Base-by-base conservation (phyloP, 2,797 vertebrate species). In the Pteronotus mesoamericanus region DNA sequence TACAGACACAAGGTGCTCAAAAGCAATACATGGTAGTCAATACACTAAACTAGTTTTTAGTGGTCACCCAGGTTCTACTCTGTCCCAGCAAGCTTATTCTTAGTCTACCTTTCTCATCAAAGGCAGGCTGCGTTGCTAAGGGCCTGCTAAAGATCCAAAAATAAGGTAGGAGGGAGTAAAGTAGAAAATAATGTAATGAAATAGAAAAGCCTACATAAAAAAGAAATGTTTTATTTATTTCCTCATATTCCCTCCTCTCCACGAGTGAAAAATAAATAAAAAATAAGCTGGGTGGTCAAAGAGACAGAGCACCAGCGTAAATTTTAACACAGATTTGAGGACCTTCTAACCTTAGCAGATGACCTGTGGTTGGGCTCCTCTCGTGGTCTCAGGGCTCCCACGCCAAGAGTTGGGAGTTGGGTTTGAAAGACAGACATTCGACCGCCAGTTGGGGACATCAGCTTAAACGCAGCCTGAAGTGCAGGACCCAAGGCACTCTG, bases 371-470 rank as follows among this genome's bases (percentile, higher is more conserved):
- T 99, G 94, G 99, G 99, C 93, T 99, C 99, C 91, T 99, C 99
- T 94, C 99, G 98, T 44, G 99, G 98, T 97, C 99, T 99, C 0
- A 99, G 98, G 0, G 99, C 98, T 97, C 99, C 99, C 78, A 98
- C 98, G 34, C 99, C 99, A 37, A 99, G 94, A 75, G 99, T 99
- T 11, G 99, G 99, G 87, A 99, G 99, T 95, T 99, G 99, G 19
- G 99, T 99, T 98, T 99, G 99, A 98, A 99, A 99, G 96, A 99
- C 99, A 64, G 99, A 99, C 98, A 99, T 99, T 91, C 99, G 99
- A 32, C 99, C 99, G 86, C 99, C 99, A 16, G 99, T 99, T 95
- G 99, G 99, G 15, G 99, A 99, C 98, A 99, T 98, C 97, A 99
- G 98, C 97, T 99, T 99, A 97, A 99, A 99, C 93, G 99, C 99